phyloP scores from a whole-genome alignment of 2,797 vertebrate species.

The Acestrorhynchus altus region DNA sequence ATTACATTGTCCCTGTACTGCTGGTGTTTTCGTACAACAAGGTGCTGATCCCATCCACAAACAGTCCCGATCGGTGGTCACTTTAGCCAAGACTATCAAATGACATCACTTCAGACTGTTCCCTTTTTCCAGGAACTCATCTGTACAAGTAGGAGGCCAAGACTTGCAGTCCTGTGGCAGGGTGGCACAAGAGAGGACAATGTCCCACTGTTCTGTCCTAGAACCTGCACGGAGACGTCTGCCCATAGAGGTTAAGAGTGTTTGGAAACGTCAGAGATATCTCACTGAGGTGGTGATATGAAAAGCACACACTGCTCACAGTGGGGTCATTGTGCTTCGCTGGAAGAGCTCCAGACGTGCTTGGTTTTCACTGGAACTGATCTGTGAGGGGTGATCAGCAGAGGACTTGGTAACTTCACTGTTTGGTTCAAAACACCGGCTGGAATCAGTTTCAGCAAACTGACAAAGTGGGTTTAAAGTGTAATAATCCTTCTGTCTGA shows the following conservation, averaged over 20 bases:
- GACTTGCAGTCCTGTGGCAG: neutral
- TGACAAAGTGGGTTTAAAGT: constrained; percentile 31
- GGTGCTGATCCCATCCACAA: neutral
- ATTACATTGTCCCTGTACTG: neutral
- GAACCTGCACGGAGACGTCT: constrained; percentile 16
- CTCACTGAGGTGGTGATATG: constrained; percentile 51
- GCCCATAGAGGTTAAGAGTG: constrained; percentile 25
- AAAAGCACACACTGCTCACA: constrained; percentile 59
- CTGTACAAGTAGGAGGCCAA: neutral
- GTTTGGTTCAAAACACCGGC: constrained; percentile 32
- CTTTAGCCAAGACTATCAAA: neutral
- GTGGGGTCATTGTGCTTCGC: constrained; percentile 66
- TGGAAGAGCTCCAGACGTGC: constrained; percentile 48
- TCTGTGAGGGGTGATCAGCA: constrained; percentile 38
- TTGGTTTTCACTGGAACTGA: constrained; percentile 63
- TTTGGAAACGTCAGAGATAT: constrained; percentile 46
- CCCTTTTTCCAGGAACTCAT: constrained; percentile 17
- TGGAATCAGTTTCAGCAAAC: constrained; percentile 52
- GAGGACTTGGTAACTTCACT: constrained; percentile 15
- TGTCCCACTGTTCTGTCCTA: constrained; percentile 39
- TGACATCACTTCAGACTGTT: constrained; percentile 19
- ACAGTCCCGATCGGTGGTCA: neutral
- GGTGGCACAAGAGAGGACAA: constrained; percentile 23
- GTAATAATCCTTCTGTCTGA: constrained; percentile 25
- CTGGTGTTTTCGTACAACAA: neutral